Percentiles rank a stretch among this genome's conserved stretches.
Evolutionary conservation across 2,113 vertebrate genomes (phyloP).

Genomic region (Platycercus adscitus): DNA sequence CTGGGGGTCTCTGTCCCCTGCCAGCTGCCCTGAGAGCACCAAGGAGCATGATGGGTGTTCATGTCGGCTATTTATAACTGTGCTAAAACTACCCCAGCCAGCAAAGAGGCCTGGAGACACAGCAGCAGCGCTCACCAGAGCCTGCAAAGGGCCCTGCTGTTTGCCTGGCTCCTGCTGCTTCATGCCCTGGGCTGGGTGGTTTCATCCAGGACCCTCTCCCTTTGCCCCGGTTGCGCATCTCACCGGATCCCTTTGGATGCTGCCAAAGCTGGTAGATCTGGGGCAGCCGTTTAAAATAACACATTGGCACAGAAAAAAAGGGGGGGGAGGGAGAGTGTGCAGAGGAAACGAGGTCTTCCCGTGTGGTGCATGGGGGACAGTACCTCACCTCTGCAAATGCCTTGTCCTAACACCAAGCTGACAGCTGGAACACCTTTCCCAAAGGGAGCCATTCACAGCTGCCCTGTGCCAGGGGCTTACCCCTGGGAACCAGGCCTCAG

Average conservation of each 20-base stretch:
- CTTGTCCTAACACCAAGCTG: background rate
- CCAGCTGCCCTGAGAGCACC: background rate
- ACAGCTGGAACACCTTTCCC: background rate
- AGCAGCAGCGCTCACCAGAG: background rate
- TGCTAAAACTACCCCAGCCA: conserved; percentile 6
- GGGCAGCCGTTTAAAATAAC: conserved; percentile 77
- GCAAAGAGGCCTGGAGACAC: background rate
- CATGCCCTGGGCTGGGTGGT: background rate
- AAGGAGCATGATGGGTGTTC: background rate
- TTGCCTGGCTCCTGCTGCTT: background rate
- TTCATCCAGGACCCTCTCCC: background rate
- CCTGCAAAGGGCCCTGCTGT: background rate
- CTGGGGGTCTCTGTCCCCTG: background rate
- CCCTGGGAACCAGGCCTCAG: background rate
- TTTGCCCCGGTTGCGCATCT: background rate
- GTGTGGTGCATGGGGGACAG: fast-evolving
- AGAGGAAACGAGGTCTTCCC: conserved; percentile 67
- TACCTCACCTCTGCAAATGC: background rate
- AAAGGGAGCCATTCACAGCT: background rate
- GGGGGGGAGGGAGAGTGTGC: too few relatives aligned
- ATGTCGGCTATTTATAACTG: background rate
- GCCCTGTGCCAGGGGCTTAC: fast-evolving
- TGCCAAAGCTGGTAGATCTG: conserved; percentile 68
- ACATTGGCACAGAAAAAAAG: conserved; percentile 44
- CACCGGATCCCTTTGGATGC: conserved; percentile 52